phyloP scores from a whole-genome alignment of 1,140 invertebrate genomes.

The Mycetomoellerius zeteki region DNA sequence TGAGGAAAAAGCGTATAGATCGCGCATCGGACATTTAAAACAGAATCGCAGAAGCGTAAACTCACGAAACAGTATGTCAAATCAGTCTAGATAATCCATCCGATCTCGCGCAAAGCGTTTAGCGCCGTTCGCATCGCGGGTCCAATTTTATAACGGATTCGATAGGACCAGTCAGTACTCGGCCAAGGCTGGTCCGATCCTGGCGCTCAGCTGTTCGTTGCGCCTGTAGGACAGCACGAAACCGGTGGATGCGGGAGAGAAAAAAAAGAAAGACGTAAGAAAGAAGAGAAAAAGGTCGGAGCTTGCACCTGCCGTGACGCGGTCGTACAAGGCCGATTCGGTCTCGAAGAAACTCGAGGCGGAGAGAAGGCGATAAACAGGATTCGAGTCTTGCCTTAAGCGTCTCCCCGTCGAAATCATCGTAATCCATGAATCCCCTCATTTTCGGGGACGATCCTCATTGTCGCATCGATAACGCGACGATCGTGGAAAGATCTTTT shows the following conservation, averaged over 20 bases:
- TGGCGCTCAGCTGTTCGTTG: constrained; percentile 75
- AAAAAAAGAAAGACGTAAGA: constrained; percentile 60
- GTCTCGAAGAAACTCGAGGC: constrained; percentile 76
- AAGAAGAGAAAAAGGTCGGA: constrained; percentile 77
- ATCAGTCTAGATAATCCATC: background rate
- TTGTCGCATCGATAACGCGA: constrained; percentile 44
- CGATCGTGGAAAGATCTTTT: background rate
- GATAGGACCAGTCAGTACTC: constrained; percentile 63
- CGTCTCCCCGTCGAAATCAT: constrained; percentile 74
- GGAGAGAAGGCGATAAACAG: constrained; percentile 72
- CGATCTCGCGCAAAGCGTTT: background rate
- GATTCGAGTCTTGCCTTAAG: constrained; percentile 81
- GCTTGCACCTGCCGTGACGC: constrained; percentile 82
- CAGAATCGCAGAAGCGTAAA: background rate
- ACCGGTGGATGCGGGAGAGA: constrained; percentile 65
- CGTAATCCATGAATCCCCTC: constrained; percentile 68
- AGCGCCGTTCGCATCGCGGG: constrained; percentile 5
- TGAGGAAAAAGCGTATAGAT: background rate
- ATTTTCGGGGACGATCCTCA: constrained; percentile 41
- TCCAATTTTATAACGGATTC: constrained; percentile 53
- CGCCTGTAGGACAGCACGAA: constrained; percentile 69
- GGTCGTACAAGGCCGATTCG: constrained; percentile 84
- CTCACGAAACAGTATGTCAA: background rate
- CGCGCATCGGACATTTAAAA: background rate
- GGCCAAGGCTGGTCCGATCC: constrained; percentile 80